Evolutionary conservation across 2,888 invertebrate species (phyloP).

Genomic region (Orchesellides sinensis): DNA sequence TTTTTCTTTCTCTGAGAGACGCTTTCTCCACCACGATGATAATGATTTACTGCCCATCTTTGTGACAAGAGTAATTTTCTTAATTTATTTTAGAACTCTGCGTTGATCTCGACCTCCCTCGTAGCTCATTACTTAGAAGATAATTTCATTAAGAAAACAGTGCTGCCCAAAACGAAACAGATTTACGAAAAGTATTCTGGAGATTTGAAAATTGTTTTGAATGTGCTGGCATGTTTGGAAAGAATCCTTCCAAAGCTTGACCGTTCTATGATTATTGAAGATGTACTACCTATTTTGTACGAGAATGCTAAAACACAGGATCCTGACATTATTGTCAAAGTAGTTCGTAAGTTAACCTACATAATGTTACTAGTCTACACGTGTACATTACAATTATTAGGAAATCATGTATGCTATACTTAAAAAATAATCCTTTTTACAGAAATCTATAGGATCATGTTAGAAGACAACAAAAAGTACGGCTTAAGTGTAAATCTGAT

Average conservation of each 20-base stretch:
- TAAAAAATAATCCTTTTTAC: too few relatives aligned
- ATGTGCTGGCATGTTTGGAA: conserved; percentile 88
- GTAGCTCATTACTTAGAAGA: conserved; percentile 91
- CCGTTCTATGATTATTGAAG: conserved; percentile 91
- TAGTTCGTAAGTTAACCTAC: conserved; percentile 89
- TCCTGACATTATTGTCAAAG: conserved; percentile 91
- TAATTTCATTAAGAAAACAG: conserved; percentile 86
- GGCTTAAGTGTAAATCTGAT: conserved; percentile 93
- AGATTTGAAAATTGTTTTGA: conserved; percentile 88
- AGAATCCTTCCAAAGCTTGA: conserved; percentile 90
- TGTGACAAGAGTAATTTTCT: too few relatives aligned
- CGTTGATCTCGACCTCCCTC: conserved; percentile 90
- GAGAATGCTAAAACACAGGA: conserved; percentile 88
- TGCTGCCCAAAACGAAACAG: conserved; percentile 78
- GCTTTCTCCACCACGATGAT: too few relatives aligned
- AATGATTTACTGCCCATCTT: too few relatives aligned
- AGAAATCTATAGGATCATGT: conserved; percentile 95
- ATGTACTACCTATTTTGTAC: conserved; percentile 92
- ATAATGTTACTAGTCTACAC: too few relatives aligned
- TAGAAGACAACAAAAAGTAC: conserved; percentile 90
- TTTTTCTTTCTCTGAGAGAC: too few relatives aligned
- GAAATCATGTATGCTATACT: too few relatives aligned
- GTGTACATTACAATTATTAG: too few relatives aligned
- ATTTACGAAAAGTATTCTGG: conserved; percentile 71
- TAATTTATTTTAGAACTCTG: conserved; percentile 95